These are phyloP conservation scores for Drosophila jambulina DNA, from an alignment of 1,140 invertebrate genomes.

Conservation along the genomic window DNA sequence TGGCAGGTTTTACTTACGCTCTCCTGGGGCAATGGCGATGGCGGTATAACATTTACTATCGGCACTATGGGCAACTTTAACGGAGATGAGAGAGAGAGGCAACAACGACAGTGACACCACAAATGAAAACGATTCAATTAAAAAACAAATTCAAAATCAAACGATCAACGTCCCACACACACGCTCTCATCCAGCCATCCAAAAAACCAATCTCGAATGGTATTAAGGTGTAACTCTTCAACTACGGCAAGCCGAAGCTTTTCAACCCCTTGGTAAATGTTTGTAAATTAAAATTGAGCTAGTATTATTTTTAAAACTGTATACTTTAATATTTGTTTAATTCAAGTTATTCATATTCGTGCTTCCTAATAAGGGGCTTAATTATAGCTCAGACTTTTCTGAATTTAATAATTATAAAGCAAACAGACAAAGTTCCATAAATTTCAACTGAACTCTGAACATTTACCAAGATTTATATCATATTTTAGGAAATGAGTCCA, in stretches of 20 bases:
- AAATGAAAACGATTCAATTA: slow-evolving; percentile 77
- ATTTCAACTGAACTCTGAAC: background rate
- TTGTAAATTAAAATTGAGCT: background rate
- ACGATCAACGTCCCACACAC: slow-evolving; percentile 24
- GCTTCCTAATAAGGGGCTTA: too few relatives aligned
- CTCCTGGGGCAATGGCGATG: slow-evolving; percentile 78
- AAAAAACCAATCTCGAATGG: slow-evolving; percentile 33
- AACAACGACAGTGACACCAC: slow-evolving; percentile 61
- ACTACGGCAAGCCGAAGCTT: slow-evolving; percentile 17
- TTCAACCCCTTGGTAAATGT: slow-evolving; percentile 7
- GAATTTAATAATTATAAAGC: background rate
- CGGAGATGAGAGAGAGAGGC: slow-evolving; percentile 63
- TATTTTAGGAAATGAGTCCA: background rate
- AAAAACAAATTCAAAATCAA: slow-evolving; percentile 58
- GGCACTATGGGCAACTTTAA: slow-evolving; percentile 80
- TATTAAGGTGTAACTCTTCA: background rate
- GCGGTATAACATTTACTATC: slow-evolving; percentile 77
- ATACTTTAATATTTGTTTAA: background rate
- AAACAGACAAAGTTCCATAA: background rate
- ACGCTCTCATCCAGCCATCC: slow-evolving; percentile 17
- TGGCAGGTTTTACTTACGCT: slow-evolving; percentile 71
- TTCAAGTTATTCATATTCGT: background rate
- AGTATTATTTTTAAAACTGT: background rate
- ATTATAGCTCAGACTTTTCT: too few relatives aligned
- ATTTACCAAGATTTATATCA: background rate